These are phyloP conservation scores for Drosophila pseudoananassae DNA, from an alignment of 1,140 invertebrate genomes.

Conservation along the genomic window DNA sequence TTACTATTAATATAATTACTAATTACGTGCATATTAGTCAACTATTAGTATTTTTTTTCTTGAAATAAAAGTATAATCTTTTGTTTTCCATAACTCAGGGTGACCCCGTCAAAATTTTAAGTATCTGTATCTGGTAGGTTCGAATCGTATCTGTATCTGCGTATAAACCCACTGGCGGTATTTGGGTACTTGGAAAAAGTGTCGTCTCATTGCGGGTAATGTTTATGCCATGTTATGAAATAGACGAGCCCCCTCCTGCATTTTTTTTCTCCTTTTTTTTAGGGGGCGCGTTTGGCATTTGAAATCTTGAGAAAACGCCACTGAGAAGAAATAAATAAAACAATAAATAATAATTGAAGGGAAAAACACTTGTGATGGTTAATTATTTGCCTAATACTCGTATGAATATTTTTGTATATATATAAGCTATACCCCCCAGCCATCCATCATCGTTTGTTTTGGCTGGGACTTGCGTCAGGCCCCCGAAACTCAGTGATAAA, in stretches of 20 bases:
- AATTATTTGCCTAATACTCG: conserved; percentile 24
- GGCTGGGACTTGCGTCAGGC: conserved; percentile 45
- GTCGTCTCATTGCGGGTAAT: conserved; percentile 63
- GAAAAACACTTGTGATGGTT: conserved; percentile 11
- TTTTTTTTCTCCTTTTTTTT: conserved; percentile 11
- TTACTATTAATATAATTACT: not conserved
- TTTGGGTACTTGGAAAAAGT: conserved; percentile 54
- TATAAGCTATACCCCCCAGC: conserved; percentile 1
- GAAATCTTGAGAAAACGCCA: not conserved
- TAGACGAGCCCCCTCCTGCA: conserved; percentile 58
- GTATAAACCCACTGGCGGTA: conserved; percentile 31
- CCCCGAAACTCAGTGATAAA: conserved; percentile 37
- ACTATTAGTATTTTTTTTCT: not conserved
- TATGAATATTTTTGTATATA: not conserved
- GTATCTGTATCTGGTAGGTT: conserved; percentile 13
- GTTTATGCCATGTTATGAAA: conserved; percentile 65
- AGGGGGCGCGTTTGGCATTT: conserved; percentile 50
- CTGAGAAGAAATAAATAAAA: conserved; percentile 29
- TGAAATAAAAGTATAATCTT: conserved; percentile 1
- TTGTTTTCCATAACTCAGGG: conserved; percentile 22
- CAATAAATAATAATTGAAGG: conserved; percentile 33
- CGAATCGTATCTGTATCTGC: conserved; percentile 29
- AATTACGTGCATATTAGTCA: not conserved
- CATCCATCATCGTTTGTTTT: conserved; percentile 46
- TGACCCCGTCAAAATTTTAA: conserved; percentile 2